Evolutionary conservation across 2,797 vertebrate genomes (phyloP), one percentile per base, ranked within the genome.

Genomic region (Lepus oiostolus): DNA sequence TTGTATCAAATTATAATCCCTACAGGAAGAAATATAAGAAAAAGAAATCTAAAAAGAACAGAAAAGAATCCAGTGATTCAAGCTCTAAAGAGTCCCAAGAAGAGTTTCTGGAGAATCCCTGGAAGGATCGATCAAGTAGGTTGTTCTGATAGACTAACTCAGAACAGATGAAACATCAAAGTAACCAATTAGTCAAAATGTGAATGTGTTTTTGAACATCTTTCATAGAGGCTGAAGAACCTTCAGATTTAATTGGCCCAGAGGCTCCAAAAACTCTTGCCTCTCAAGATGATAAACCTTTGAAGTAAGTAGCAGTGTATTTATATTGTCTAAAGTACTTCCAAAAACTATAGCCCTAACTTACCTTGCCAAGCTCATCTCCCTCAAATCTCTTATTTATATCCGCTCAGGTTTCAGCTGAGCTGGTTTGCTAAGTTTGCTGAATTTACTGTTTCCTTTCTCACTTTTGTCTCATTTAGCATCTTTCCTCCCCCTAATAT

Each of bases 21-120:
- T 84, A 74, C 88, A 99, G 99, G 98, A 99, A 99, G 98, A 99
- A 99, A 96, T 99, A 99, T 11, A 99, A 99, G 98, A 99, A 99
- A 98, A 99, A 99, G 98, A 99, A 99, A 98, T 98, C 94, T 6
- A 99, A 99, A 97, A 99, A 99, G 97, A 99, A 22, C 94, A 98
- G 98, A 28, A 99, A 99, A 94, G 98, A 99, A 84, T 99, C 99
- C 22, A 99, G 99, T 52, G 98, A 99, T 91, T 99, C 99, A 26
- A 99, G 99, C 93, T 99, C 99, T 4, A 99, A 99, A 70, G 99
- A 99, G 83, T 99, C 99, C 0, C 99, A 98, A 71, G 99, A 99
- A 4, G 99, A 99, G 67, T 98, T 98, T 0, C 94, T 98, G 81
- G 98, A 98, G n/a, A 99, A 99, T 92, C 98, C 99, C 95, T 99